Percentiles rank a stretch among this genome's conserved stretches.
phyloP scores from a whole-genome alignment of 2,797 vertebrate species.

The Chrosomus eos region DNA sequence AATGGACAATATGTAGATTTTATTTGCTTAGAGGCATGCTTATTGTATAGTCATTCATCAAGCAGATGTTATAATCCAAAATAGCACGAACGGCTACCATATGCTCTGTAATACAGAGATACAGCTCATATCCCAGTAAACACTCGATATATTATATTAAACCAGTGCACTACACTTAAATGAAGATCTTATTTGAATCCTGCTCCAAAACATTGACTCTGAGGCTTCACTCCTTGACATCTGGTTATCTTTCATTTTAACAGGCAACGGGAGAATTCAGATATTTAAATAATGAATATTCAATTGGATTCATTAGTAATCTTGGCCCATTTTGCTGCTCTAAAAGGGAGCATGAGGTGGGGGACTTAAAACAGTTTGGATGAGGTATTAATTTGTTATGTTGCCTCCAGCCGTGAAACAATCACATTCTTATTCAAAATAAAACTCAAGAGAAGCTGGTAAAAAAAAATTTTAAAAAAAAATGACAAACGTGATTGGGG shows the following conservation, averaged over 20 bases:
- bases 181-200: neutral
- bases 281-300: conserved; percentile 33
- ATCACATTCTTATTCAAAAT: conserved; percentile 35
- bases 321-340: conserved; percentile 17
- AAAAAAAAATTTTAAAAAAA: neutral
- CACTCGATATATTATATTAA: neutral
- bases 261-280: neutral
- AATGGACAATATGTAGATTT: conserved; percentile 10
- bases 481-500: conserved; percentile 10
- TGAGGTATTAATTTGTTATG: conserved; percentile 63
- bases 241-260: conserved; percentile 21
- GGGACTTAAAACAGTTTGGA: conserved; percentile 54
- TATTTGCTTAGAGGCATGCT: neutral
- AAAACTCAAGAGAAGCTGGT: conserved; percentile 32
- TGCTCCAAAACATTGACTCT: neutral
- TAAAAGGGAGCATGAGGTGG: neutral
- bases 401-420: conserved; percentile 51
- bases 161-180: neutral
- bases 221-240: conserved; percentile 1
- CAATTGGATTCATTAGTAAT: neutral
- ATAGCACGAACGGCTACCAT: neutral
- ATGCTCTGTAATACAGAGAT: conserved; percentile 23
- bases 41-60: neutral
- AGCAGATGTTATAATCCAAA: conserved; percentile 26
- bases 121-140: neutral